These are phyloP conservation scores for Heliothis virescens DNA, from an alignment of 1,140 invertebrate species.

Conservation along the genomic window DNA sequence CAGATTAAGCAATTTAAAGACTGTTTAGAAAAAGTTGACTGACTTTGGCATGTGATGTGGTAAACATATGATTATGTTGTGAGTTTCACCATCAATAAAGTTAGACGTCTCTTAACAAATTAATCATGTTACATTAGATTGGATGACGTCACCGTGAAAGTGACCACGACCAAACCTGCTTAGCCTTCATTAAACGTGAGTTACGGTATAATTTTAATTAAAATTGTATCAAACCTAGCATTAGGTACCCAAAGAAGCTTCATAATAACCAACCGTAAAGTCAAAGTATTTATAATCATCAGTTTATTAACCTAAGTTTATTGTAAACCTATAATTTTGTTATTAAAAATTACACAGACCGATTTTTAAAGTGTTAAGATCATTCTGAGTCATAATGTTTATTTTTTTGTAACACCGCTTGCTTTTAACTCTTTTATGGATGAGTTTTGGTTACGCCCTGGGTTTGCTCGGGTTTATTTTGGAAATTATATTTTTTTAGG, in stretches of 20 bases:
- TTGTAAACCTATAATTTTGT: slow-evolving; percentile 54
- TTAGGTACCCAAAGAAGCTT: slow-evolving; percentile 24
- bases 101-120: neutral
- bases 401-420: slow-evolving; percentile 35
- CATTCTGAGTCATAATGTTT: slow-evolving; percentile 45
- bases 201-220: slow-evolving; percentile 28
- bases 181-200: slow-evolving; percentile 21
- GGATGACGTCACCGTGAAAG: neutral
- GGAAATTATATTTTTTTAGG: neutral
- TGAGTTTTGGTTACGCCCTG: neutral
- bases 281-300: slow-evolving; percentile 27
- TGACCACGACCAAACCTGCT: slow-evolving; percentile 6
- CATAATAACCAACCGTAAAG: slow-evolving; percentile 15
- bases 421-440: slow-evolving; percentile 29
- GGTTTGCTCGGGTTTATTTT: slow-evolving; percentile 4
- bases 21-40: too few species aligned
- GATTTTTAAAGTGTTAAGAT: slow-evolving; percentile 57
- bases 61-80: neutral
- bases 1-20: too few species aligned
- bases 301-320: slow-evolving; percentile 37
- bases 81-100: neutral
- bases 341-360: slow-evolving; percentile 52
- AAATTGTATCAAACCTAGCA: slow-evolving; percentile 21
- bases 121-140: neutral
- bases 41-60: too few species aligned